Evolutionary conservation across 2,888 invertebrate genomes (phyloP).

Genomic region (Eilema depressum): DNA sequence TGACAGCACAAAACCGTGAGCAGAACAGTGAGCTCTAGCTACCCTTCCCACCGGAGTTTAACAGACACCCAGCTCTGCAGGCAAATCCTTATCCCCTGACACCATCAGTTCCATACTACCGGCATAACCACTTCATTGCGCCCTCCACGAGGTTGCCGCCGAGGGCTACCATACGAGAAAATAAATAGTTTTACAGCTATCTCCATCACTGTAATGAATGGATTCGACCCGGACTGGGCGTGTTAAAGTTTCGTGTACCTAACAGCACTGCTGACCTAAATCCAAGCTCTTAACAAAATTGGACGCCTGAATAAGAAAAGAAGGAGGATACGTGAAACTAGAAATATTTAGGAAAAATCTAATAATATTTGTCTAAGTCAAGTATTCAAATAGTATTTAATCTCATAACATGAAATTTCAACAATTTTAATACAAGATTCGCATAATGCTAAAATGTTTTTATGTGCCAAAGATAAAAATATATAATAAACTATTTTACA

Average conservation of each 20-base stretch:
- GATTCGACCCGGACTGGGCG: conserved; percentile 2
- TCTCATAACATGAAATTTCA: conserved; percentile 53
- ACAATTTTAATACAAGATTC: conserved; percentile 50
- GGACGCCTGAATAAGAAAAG: background rate
- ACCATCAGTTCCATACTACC: background rate
- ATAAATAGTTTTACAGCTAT: conserved; percentile 3
- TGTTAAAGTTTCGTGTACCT: background rate
- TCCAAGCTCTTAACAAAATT: conserved; percentile 1
- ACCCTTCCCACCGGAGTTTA: no score
- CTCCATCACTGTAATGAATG: background rate
- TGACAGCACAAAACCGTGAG: no score
- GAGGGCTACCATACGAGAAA: background rate
- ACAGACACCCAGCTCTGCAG: background rate
- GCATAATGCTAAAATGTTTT: conserved; percentile 66
- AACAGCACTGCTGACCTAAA: background rate
- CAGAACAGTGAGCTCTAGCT: no score
- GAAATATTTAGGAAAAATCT: background rate
- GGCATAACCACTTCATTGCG: background rate
- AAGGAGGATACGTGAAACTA: background rate
- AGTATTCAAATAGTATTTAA: background rate
- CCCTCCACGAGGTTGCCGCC: background rate
- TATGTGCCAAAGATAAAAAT: conserved; percentile 56
- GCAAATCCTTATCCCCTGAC: background rate
- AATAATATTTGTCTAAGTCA: conserved; percentile 18
- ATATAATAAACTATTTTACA: conserved; percentile 1